phyloP scores from a whole-genome alignment of 2,888 invertebrate species.

The Drosophila limbata region DNA sequence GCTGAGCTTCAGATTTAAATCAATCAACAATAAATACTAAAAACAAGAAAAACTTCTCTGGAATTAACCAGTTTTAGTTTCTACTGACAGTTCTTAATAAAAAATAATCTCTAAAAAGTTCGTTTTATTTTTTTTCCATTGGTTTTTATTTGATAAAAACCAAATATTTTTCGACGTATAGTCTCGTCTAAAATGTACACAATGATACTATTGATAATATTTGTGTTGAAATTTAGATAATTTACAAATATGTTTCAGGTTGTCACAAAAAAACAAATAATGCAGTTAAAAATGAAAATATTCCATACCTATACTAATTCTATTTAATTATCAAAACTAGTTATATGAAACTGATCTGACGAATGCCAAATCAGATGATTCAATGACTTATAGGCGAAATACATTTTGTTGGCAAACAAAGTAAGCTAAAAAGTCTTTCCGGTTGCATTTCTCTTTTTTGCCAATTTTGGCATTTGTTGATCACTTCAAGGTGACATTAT shows the following conservation, averaged over 20 bases:
- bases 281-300: not conserved
- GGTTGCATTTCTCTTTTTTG: conserved; percentile 16
- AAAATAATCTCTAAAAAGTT: too few species aligned
- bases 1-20: not conserved
- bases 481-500: not conserved
- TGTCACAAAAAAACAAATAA: too few species aligned
- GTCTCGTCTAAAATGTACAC: too few species aligned
- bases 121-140: too few species aligned
- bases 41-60: not conserved
- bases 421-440: conserved; percentile 8
- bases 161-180: too few species aligned
- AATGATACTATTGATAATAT: too few species aligned
- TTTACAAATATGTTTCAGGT: not conserved
- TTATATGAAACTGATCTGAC: conserved; percentile 1
- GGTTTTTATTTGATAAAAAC: too few species aligned
- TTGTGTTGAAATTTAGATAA: not conserved
- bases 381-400: conserved; percentile 3
- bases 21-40: not conserved
- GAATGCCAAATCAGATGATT: conserved; percentile 8
- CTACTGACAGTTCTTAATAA: too few species aligned
- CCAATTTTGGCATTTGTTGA: conserved; percentile 7
- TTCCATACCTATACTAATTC: not conserved
- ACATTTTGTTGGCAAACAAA: not conserved
- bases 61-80: too few species aligned
- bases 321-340: conserved; percentile 13